Evolutionary conservation across 2,113 vertebrate species (phyloP), one percentile per base, ranked within the genome.

Genomic region (Sarotherodon lohbergeri): DNA sequence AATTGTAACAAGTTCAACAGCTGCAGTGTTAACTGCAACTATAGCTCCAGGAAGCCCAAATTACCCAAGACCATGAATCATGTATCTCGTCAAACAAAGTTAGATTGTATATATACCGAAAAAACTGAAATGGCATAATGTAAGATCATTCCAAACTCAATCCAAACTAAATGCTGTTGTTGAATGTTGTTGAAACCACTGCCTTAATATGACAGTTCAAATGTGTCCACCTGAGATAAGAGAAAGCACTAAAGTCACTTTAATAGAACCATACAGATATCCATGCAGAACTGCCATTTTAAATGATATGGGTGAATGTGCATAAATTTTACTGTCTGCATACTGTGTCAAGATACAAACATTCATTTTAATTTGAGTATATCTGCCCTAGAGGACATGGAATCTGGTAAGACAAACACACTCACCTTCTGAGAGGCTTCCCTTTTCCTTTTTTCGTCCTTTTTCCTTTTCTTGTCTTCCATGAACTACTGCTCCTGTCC

Each of bases 391-490:
- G 39, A 5, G 29, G 22, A 85, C 9, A 50, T 48, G 43, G 7
- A 71, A 43, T 71, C 39, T 71, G 46, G 52, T 6, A 19, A 22
- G 32, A 46, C 19, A 36, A 88, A 90, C 55, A 61, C 17, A 19
- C 88, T 71, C 90, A 99, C 99, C 99, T 99, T 99, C 98, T 99
- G 99, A 97, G 98, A 97, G 96, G 98, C 97, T 97, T 99, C 99
- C 96, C 98, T 99, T 98, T 99, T 99, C 97, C 98, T 98, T 97
- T 99, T 99, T 95, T 99, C 98, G 95, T 99, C 98, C 96, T 99
- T 99, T 96, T 99, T 99, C 98, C 98, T 99, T 99, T 99, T 99
- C 98, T 99, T 99, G 98, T 99, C 99, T 99, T 99, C 99, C 99
- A 99, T 99, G 98, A 99, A 99, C 98, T 99, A 98, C 98, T 97